Base-by-base conservation (phyloP, 1,140 invertebrate genomes). In the Drosophila lacteicornis region DNA sequence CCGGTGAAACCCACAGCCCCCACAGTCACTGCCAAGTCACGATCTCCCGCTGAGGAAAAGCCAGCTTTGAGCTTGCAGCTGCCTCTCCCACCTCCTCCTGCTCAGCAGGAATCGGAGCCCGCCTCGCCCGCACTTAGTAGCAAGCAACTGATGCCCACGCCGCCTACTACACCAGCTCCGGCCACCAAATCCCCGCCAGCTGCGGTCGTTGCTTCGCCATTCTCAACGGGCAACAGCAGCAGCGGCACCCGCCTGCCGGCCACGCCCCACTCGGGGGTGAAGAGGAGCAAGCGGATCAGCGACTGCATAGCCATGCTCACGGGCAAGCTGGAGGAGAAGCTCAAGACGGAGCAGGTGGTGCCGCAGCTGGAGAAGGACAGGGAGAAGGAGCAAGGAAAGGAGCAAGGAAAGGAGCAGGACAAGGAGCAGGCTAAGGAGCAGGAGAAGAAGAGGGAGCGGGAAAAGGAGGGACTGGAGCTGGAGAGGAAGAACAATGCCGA, bases 261-360 rank as follows among this genome's bases (percentile, higher is more conserved):
- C 7, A 53, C 43, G 7, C 57, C 62, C 22, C 62, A 60, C 6
- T 30, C 53, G 36, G 59, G 49, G 17, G 82, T 69, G 63, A 92
- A 86, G 84, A 92, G 91, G 62, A 92, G 78, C 92, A 94, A 92
- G 61, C 92, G 93, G 84, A 93, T 94, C 17, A 94, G 93, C 79
- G 94, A 94, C 82, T 94, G 94, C 82, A 94, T 94, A 33, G 94
- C 94, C 13, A 94, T 94, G 94, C 79, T 94, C 19, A 94, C 94
- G 1, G 94, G 93, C 45, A 94, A 94, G 85, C 75, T 94, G 46
- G 91, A 93, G 73, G 92, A 93, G 80, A 92, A 93, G 76, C 67
- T 93, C 12, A 92, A 92, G 67, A 92, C 91, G 61, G 91, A 92
- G 75, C 70, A 87, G 42, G 77, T 77, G 63, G 60, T 55, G 43